Evolutionary conservation across 2,797 vertebrate genomes (phyloP).

Genomic region (Myotis findleyi): DNA sequence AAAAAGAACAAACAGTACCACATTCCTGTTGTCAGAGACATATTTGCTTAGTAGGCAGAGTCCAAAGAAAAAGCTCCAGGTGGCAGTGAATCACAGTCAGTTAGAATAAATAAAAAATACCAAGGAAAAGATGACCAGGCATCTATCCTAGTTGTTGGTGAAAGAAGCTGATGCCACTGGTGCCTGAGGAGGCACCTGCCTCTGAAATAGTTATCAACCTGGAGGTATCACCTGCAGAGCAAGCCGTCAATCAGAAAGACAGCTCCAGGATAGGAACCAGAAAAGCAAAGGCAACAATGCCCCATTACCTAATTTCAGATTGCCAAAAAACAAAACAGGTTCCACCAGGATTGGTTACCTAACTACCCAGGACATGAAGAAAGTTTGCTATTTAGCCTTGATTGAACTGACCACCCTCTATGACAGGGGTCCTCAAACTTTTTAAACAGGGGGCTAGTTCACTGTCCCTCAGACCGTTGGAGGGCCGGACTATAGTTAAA

Average conservation of each 20-base stretch:
- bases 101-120: slow-evolving; percentile 88
- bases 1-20: slow-evolving; percentile 94
- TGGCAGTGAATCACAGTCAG: slow-evolving; percentile 83
- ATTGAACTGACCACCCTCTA: slow-evolving; percentile 93
- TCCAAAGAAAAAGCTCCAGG: slow-evolving; percentile 86
- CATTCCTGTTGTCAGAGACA: slow-evolving; percentile 96
- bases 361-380: slow-evolving; percentile 96
- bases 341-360: slow-evolving; percentile 95
- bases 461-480: no score
- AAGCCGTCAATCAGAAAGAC: slow-evolving; percentile 93
- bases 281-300: slow-evolving; percentile 86
- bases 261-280: slow-evolving; percentile 82
- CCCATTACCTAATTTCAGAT: slow-evolving; percentile 92
- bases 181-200: slow-evolving; percentile 76
- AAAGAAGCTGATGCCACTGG: slow-evolving; percentile 44
- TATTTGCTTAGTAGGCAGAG: slow-evolving; percentile 92
- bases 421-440: no score
- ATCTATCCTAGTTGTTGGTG: slow-evolving; percentile 61
- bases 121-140: slow-evolving; percentile 84
- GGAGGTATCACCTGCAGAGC: slow-evolving; percentile 96
- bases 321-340: slow-evolving; percentile 96
- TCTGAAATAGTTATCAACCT: slow-evolving; percentile 93
- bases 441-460: no score
- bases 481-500: no score
- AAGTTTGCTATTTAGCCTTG: slow-evolving; percentile 92